A percentile compares a stretch with the other conserved stretches of the same genome.
Evolutionary conservation across 2,797 vertebrate species (phyloP).

Genomic region (Alauda arvensis): DNA sequence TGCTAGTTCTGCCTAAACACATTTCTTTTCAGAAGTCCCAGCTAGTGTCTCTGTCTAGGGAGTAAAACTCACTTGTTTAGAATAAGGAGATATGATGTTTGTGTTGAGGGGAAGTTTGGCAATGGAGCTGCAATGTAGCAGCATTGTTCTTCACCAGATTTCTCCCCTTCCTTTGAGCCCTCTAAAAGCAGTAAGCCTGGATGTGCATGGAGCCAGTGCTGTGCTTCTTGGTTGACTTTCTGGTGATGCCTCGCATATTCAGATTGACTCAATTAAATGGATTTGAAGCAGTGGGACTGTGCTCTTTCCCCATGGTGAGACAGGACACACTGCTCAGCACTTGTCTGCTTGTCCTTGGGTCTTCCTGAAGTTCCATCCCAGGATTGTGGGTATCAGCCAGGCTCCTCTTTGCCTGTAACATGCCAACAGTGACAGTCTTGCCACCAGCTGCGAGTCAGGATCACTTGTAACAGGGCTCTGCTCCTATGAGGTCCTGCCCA

Average conservation of each 20-base stretch:
- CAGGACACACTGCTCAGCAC: not conserved
- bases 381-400: not conserved
- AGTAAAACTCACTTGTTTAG: not conserved
- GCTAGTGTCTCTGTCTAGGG: not conserved
- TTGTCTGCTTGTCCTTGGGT: not conserved
- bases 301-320: not conserved
- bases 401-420: not conserved
- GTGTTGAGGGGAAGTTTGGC: not conserved
- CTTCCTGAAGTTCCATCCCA: not conserved
- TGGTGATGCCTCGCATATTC: rapidly evolving
- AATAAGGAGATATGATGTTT: not conserved
- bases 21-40: not conserved
- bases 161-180: not conserved
- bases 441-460: not conserved
- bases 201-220: not conserved
- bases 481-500: not conserved
- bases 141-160: not conserved
- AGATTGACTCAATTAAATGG: not conserved
- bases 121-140: rapidly evolving
- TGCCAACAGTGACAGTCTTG: rapidly evolving
- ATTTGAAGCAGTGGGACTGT: not conserved
- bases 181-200: not conserved
- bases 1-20: not conserved
- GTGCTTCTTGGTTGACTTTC: not conserved
- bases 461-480: rapidly evolving